These are phyloP conservation scores for Macaca mulatta DNA, from an alignment of 2,113 vertebrate genomes.

Conservation along the genomic window DNA sequence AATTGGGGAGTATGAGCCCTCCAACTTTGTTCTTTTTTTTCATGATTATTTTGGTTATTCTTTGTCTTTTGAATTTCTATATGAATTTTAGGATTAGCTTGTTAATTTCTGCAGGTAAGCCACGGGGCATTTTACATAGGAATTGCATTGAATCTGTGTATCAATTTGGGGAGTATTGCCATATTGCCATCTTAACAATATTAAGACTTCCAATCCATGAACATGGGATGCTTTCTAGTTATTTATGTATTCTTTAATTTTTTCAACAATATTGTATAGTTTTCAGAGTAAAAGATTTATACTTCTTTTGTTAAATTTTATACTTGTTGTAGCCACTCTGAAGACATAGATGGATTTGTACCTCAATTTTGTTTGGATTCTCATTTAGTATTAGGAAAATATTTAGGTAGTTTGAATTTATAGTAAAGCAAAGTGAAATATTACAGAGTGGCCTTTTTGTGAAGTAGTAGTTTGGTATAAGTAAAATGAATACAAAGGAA, in stretches of 20 bases:
- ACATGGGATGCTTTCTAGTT: not conserved
- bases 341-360: not conserved
- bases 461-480: not conserved
- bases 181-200: not conserved
- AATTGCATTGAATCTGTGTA: not conserved
- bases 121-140: not conserved
- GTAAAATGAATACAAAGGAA: not conserved
- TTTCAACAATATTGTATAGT: not conserved
- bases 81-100: not conserved
- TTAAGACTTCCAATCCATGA: not conserved
- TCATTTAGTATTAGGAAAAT: slow-evolving; percentile 37
- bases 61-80: not conserved
- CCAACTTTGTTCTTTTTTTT: not conserved
- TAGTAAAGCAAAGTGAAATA: slow-evolving; percentile 59
- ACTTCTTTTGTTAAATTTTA: not conserved
- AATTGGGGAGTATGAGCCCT: not conserved
- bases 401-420: not conserved
- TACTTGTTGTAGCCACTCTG: not conserved
- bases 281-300: not conserved
- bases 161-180: not conserved
- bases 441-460: not conserved
- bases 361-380: not conserved
- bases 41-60: not conserved
- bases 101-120: not conserved
- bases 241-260: not conserved